Conservation (phyloP, 2,888 invertebrate species). For the Osmoderma eremita region DNA sequence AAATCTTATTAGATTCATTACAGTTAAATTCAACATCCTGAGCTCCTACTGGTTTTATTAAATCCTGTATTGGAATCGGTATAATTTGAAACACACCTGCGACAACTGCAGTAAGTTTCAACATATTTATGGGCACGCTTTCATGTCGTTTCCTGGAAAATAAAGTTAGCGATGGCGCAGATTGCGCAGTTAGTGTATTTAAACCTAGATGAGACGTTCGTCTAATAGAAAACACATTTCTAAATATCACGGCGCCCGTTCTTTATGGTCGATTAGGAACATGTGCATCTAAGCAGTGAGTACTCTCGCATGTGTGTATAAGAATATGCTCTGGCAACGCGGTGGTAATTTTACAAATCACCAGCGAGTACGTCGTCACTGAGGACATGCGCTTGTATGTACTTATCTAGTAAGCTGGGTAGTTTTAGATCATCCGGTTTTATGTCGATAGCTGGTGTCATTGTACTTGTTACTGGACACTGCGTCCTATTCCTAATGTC, state of each 20-base stretch:
- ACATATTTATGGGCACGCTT: not conserved
- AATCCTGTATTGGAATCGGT: too few species aligned
- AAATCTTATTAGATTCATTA: too few species aligned
- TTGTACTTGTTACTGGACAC: constrained; percentile 37
- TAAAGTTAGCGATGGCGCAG: not conserved
- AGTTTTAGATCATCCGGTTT: constrained; percentile 41
- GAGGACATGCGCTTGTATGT: not conserved
- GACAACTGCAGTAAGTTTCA: too few species aligned
- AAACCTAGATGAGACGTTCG: not conserved
- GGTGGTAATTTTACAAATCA: constrained; percentile 34
- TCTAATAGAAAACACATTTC: constrained; percentile 2
- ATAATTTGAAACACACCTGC: too few species aligned
- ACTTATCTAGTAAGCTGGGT: constrained; percentile 26
- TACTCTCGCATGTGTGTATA: too few species aligned
- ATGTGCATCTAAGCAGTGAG: too few species aligned
- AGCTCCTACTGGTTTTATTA: too few species aligned
- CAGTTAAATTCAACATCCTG: too few species aligned
- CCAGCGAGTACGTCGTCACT: not conserved
- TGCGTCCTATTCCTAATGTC: constrained; percentile 29
- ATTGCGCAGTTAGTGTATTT: not conserved
- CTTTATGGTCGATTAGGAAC: not conserved
- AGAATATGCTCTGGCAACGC: not conserved
- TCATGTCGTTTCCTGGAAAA: constrained; percentile 8
- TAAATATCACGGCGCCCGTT: constrained; percentile 1
- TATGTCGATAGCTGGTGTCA: constrained; percentile 30